These are phyloP conservation scores for Noctua janthe DNA, from an alignment of 2,888 invertebrate genomes.

Conservation along the genomic window DNA sequence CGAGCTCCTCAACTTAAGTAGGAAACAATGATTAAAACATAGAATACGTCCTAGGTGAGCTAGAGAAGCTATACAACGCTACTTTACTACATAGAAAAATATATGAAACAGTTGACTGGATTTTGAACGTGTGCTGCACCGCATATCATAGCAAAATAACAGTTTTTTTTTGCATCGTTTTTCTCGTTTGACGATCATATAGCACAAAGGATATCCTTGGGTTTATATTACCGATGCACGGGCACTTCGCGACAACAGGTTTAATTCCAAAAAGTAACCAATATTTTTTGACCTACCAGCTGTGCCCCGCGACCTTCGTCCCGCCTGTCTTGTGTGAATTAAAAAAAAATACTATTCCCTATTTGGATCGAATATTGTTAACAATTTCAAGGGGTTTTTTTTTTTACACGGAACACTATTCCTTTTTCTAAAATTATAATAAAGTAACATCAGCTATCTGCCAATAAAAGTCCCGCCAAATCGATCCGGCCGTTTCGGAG, in stretches of 20 bases:
- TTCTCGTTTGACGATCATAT: not conserved
- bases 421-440: no score
- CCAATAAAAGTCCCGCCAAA: no score
- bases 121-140: not conserved
- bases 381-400: no score
- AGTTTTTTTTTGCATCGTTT: not conserved
- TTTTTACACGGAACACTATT: no score
- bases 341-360: no score
- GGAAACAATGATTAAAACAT: not conserved
- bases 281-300: not conserved
- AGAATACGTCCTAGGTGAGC: constrained; percentile 8
- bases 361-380: no score
- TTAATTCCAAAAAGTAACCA: not conserved
- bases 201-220: not conserved
- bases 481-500: no score
- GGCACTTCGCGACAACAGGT: not conserved
- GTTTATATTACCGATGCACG: constrained; percentile 15
- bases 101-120: not conserved
- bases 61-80: not conserved
- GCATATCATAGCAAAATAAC: not conserved
- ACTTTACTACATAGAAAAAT: not conserved
- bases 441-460: no score
- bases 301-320: no score
- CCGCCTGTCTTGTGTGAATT: no score
- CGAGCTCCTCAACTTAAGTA: not conserved